Base-by-base conservation (phyloP, 2,888 invertebrate genomes). In the Invenusta paracnida region DNA sequence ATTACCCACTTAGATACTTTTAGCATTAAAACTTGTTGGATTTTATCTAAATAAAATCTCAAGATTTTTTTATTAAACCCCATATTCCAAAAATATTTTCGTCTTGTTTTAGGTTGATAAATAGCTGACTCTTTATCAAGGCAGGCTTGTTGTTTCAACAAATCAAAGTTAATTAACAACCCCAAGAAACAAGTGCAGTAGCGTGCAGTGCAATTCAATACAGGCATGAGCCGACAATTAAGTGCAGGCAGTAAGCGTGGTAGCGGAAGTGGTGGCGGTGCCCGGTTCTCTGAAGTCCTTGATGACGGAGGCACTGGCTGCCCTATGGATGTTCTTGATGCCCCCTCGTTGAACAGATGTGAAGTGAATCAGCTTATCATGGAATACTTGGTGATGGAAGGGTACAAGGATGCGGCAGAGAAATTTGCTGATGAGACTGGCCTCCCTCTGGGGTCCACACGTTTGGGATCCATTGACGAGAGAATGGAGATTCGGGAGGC, bases 341-440 rank as follows among this genome's bases (percentile, higher is more conserved):
- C 48, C 5, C 48, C 48, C 48, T 48, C 48, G 48, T 17, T 48
- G 48, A 48, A 48, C 48, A 29, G 83, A 5, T 23, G 83, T 13
- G 85, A 85, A 27, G 83, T 86, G 17, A 86, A 86, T 85, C 28
- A 67, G n/a, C 25, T 86, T 2, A 66, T 86, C 2, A 25, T 86
- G 2, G 85, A 86, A 30, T 86, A 86, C 85, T 73, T 86, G 28
- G 73, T 86, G 17, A 86, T 86, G 13, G 86, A 86, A 25, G 86
- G 86, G 17, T 86, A 86, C 29, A 66, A 86, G 29, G 86, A 86
- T 29, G 86, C 86, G 1, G 86, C 86, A 66, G 67, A 67, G 67
- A 66, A 86, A 30, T 86, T 86, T 48, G 31, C 27, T 29, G 27
- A 30, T 31, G 85, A 85, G 28, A 85, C 66, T 11, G 85, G 85